A percentile compares a stretch with the other conserved stretches of the same genome.
These are phyloP conservation scores for Argopecten irradians DNA, from an alignment of 1,140 invertebrate genomes.

Conservation along the genomic window DNA sequence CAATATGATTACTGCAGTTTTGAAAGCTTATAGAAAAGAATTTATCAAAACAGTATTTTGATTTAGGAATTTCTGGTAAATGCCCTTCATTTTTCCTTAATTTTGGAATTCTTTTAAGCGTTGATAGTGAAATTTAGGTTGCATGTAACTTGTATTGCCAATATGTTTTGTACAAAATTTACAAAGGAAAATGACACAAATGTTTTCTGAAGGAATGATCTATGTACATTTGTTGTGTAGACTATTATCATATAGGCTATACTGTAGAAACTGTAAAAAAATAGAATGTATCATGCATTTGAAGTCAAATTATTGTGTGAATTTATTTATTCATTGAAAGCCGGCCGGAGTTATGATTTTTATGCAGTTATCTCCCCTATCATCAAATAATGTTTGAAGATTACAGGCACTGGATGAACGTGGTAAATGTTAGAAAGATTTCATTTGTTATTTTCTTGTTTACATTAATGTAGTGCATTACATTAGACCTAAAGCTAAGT, in stretches of 20 bases:
- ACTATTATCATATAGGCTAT: background rate
- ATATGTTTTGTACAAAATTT: background rate
- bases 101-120: too few species aligned
- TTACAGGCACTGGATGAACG: too few species aligned
- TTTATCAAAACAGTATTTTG: too few species aligned
- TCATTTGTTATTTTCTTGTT: too few species aligned
- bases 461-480: too few species aligned
- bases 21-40: too few species aligned
- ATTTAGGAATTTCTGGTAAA: too few species aligned
- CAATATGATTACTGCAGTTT: too few species aligned
- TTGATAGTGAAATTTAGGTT: background rate
- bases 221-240: background rate
- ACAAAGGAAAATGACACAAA: constrained; percentile 11
- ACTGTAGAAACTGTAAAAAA: background rate
- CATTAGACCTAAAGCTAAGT: too few species aligned
- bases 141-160: background rate
- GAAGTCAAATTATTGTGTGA: background rate
- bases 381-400: too few species aligned
- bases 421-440: too few species aligned
- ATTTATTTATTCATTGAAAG: background rate
- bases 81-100: too few species aligned
- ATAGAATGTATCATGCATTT: background rate
- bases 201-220: background rate
- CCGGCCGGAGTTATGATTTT: background rate
- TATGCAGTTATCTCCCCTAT: constrained; percentile 3